These are phyloP conservation scores for Caenorhabditis plicata DNA, from an alignment of 2,888 invertebrate species.

Conservation along the genomic window DNA sequence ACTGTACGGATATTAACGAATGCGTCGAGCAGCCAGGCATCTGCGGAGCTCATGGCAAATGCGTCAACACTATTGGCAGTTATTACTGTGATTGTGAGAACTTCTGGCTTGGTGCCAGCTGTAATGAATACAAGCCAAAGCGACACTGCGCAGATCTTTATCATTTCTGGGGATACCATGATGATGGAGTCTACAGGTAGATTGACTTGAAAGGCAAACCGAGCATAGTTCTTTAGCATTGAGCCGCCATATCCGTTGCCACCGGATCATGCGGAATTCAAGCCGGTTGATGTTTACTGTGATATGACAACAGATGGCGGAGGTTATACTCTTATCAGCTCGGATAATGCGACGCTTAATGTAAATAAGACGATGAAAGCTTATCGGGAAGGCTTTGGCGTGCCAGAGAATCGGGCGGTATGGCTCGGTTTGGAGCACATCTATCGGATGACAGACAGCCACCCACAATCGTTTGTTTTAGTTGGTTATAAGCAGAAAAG, in stretches of 20 bases:
- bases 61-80: constrained; percentile 76
- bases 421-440: constrained; percentile 53
- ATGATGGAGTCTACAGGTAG: constrained; percentile 34
- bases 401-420: constrained; percentile 17
- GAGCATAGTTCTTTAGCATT: constrained; percentile 5
- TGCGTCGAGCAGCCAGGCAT: constrained; percentile 63
- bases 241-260: constrained; percentile 26
- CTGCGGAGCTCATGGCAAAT: constrained; percentile 72
- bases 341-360: constrained; percentile 24
- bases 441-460: constrained; percentile 38
- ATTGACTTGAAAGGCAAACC: neutral
- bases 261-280: constrained; percentile 9
- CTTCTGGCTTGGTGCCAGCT: constrained; percentile 43
- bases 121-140: constrained; percentile 43
- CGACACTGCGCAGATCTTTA: constrained; percentile 55
- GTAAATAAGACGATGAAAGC: constrained; percentile 24
- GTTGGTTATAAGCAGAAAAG: neutral
- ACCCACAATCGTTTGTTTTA: constrained; percentile 27
- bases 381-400: constrained; percentile 43
- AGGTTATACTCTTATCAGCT: constrained; percentile 50
- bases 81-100: constrained; percentile 71
- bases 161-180: constrained; percentile 36
- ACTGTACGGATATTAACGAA: constrained; percentile 50
- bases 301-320: constrained; percentile 39
- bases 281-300: constrained; percentile 30